phyloP scores from a whole-genome alignment of 23 tunicate species.

The Botrylloides violaceus region DNA sequence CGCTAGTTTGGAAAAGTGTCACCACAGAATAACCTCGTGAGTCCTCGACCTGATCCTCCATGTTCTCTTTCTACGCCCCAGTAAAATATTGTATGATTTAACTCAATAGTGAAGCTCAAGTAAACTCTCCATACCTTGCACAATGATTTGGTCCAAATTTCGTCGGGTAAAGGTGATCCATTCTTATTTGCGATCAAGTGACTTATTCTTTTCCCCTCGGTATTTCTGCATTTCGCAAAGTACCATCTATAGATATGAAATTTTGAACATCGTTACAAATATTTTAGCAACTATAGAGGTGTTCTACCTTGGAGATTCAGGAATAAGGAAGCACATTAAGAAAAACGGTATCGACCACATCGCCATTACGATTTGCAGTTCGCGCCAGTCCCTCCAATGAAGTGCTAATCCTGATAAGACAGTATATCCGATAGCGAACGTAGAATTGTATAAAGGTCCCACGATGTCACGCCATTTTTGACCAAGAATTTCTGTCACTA shows the following conservation, averaged over 20 bases:
- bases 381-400: slow-evolving; percentile 76
- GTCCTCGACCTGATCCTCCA: slow-evolving; percentile 3
- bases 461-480: slow-evolving; percentile 57
- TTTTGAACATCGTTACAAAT: too few species aligned
- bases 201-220: slow-evolving; percentile 52
- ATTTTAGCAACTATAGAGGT: background rate
- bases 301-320: slow-evolving; percentile 89
- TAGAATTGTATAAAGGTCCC: slow-evolving; percentile 63
- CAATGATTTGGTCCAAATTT: slow-evolving; percentile 43
- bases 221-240: slow-evolving; percentile 57
- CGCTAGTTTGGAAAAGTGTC: slow-evolving; percentile 47
- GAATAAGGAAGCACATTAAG: slow-evolving; percentile 66
- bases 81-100: background rate
- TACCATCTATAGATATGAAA: slow-evolving; percentile 66
- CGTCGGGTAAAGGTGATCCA: slow-evolving; percentile 47
- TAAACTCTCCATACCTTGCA: background rate
- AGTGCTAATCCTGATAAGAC: slow-evolving; percentile 76
- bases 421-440: slow-evolving; percentile 95
- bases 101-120: background rate
- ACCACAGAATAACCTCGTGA: background rate
- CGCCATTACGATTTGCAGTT: slow-evolving; percentile 68
- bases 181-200: slow-evolving; percentile 58
- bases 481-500: slow-evolving; percentile 85
- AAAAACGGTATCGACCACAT: slow-evolving; percentile 66
- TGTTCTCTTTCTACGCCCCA: background rate